Conservation (phyloP, 2,888 invertebrate species). For the Hydraecia micacea region DNA sequence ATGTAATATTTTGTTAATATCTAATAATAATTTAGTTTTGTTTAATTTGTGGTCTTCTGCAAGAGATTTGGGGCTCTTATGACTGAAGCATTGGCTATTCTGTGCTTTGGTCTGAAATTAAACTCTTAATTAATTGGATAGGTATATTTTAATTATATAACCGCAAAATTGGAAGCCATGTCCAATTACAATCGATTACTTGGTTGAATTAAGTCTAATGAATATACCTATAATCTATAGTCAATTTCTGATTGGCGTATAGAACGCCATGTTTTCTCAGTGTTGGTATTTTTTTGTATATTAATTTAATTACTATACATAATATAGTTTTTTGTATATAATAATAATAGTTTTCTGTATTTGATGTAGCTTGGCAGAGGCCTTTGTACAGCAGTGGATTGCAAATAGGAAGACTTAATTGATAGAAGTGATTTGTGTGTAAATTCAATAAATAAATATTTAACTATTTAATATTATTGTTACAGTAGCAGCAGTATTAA, state of each 20-base stretch:
- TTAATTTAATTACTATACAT: not conserved
- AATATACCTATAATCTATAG: not conserved
- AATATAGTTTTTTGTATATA: not conserved
- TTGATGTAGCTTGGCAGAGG: not conserved
- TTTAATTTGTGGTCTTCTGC: not conserved
- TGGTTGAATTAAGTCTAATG: constrained; percentile 16
- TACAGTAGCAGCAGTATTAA: constrained; percentile 27
- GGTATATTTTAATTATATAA: not conserved
- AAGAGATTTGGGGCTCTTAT: not conserved
- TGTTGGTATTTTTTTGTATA: constrained; percentile 11
- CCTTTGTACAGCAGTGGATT: not conserved
- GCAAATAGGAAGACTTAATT: not conserved
- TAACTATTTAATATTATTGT: not conserved
- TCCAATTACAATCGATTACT: constrained; percentile 42
- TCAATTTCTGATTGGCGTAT: not conserved
- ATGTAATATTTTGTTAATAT: not conserved
- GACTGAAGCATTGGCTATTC: not conserved
- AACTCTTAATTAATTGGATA: not conserved
- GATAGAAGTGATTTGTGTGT: not conserved
- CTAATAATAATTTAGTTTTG: not conserved
- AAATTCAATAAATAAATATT: constrained; percentile 1
- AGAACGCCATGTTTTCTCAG: constrained; percentile 10
- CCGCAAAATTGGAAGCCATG: constrained; percentile 24
- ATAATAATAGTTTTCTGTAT: not conserved
- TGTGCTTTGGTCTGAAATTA: not conserved